Evolutionary conservation across 2,113 vertebrate species (phyloP), one percentile per base, ranked within the genome.

Genomic region (Gymnogyps californianus): DNA sequence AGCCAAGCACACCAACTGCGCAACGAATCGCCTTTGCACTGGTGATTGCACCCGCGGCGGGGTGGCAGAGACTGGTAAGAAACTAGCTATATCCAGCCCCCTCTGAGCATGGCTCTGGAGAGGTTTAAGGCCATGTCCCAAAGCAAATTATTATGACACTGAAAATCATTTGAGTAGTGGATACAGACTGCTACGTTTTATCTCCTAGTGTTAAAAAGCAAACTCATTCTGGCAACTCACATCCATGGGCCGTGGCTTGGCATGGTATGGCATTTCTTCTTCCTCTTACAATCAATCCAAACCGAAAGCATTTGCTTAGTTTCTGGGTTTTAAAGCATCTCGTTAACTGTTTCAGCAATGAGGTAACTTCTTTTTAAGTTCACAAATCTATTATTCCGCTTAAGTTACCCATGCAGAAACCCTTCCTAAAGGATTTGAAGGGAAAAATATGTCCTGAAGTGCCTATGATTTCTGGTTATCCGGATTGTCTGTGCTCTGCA

Each of bases 1-100:
- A 79, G 47, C 70, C 0, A 0, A 65, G 67, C 21, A 46, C 71
- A 17, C 10, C 0, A 0, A 16, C 52, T 67, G 78, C 5, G 1
- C 1, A 11, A 3, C 2, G 2, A 52, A 32, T 57, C 3, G 18
- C n/a, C 51, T 82, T 69, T 49, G 40, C 57, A 21, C 28, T 51
- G 34, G 19, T 42, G 36, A 7, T 44, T 42, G 40, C 62, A 65
- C 28, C 58, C 13, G 1, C 0, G 0, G 29, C 1, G 29, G 11
- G 16, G 25, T 47, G 42, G 32, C 42, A 72, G 13, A 65, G 44
- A 29, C 32, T 34, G 54, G 11, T 59, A 11, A 52, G 62, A 83
- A 94, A 54, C 13, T 10, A 7, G 10, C 21, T 34, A 4, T 47
- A 38, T 14, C 46, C 72, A 90, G 16, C 20, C 38, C 34, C 11